Conservation (phyloP, 2,113 vertebrate species). For the Phaetusa simplex region DNA sequence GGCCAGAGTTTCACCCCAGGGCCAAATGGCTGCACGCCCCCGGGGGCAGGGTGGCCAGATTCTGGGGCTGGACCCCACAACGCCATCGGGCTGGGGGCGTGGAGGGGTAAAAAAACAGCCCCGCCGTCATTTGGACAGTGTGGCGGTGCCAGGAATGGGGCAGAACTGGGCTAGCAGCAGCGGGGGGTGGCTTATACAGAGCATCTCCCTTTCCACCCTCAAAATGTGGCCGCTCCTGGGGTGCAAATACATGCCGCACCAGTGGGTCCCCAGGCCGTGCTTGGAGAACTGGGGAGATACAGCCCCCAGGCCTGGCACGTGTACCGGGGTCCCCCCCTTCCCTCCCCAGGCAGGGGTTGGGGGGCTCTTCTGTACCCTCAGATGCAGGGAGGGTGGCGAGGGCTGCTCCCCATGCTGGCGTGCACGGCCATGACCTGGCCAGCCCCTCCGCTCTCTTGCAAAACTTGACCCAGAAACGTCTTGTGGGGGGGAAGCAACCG, state of each 20-base stretch:
- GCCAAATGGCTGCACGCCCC: fast-evolving
- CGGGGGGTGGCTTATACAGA: fast-evolving
- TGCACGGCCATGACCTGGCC: fast-evolving
- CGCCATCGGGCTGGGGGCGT: fast-evolving
- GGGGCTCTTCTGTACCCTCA: neutral
- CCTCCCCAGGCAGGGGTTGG: neutral
- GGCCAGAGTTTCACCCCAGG: neutral
- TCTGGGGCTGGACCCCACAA: neutral
- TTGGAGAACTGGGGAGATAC: fast-evolving
- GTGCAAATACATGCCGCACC: fast-evolving
- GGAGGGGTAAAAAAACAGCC: neutral
- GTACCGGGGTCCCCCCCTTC: fast-evolving
- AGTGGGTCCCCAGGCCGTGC: neutral
- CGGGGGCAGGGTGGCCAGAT: fast-evolving
- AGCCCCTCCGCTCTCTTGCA: neutral
- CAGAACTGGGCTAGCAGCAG: neutral
- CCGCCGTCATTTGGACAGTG: fast-evolving
- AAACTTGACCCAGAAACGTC: neutral
- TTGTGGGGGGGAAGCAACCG: neutral
- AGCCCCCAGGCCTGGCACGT: fast-evolving
- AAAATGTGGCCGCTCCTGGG: fast-evolving
- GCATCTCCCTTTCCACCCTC: neutral
- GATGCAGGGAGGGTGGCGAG: neutral
- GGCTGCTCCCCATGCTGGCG: neutral
- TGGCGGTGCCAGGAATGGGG: neutral